phyloP scores from a whole-genome alignment of 2,797 vertebrate species.

The Dallia pectoralis region DNA sequence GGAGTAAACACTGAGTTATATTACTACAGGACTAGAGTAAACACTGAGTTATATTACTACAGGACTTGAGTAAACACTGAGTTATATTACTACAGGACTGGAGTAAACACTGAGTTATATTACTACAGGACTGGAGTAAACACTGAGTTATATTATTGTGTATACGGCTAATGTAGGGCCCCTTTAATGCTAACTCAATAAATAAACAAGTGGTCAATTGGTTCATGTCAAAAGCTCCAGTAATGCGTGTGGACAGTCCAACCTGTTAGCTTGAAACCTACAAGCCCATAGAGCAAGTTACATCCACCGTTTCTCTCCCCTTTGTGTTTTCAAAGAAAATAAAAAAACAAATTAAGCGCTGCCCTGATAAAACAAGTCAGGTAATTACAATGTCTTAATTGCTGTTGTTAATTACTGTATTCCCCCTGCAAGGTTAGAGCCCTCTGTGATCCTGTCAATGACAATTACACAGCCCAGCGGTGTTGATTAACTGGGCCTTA shows the following conservation, averaged over 20 bases:
- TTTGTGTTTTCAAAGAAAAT: conserved; percentile 20
- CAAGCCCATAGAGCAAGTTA: conserved; percentile 8
- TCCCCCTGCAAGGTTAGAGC: conserved; percentile 15
- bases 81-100: not conserved
- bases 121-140: not conserved
- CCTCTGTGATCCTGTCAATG: conserved; percentile 4
- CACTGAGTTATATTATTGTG: too few relatives aligned
- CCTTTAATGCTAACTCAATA: too few relatives aligned
- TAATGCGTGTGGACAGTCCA: conserved; percentile 15
- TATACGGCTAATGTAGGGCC: not conserved
- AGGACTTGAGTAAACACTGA: not conserved
- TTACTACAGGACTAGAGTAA: too few relatives aligned
- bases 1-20: too few relatives aligned
- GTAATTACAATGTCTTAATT: conserved; percentile 56
- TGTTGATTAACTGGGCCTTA: too few relatives aligned
- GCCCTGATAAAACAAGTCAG: conserved; percentile 54
- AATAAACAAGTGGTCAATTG: not conserved
- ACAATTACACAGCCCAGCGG: too few relatives aligned
- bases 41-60: not conserved
- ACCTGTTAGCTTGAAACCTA: conserved; percentile 22
- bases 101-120: not conserved
- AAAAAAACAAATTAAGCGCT: conserved; percentile 48
- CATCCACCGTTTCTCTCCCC: conserved; percentile 3
- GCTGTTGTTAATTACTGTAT: conserved; percentile 41
- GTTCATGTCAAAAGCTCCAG: not conserved